phyloP scores from a whole-genome alignment of 2,113 vertebrate species.

The Ptychochromis oligacanthus region DNA sequence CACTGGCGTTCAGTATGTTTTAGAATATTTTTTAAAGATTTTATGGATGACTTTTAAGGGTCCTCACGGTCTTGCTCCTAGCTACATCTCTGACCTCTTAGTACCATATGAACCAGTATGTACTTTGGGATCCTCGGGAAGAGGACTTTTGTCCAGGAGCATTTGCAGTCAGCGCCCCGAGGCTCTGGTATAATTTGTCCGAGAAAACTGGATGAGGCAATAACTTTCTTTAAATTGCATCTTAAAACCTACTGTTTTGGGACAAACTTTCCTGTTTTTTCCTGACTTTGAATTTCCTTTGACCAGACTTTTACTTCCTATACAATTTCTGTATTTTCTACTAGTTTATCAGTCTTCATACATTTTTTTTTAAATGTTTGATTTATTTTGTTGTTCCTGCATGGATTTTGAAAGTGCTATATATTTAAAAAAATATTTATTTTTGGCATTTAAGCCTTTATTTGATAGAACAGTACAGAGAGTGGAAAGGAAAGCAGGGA shows the following conservation, averaged over 20 bases:
- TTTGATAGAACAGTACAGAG: too few relatives aligned
- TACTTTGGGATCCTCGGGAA: not conserved
- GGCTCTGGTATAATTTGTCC: fast-evolving
- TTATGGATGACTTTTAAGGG: not conserved
- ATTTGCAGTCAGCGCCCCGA: not conserved
- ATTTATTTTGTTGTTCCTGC: not conserved
- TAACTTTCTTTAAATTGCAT: not conserved
- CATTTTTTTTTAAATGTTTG: not conserved
- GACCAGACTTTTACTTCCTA: not conserved
- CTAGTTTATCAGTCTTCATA: not conserved
- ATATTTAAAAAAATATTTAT: not conserved
- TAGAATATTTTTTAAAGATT: not conserved
- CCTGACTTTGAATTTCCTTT: not conserved
- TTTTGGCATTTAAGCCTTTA: too few relatives aligned
- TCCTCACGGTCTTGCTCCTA: not conserved
- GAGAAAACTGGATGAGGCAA: not conserved
- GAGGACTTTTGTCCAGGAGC: not conserved
- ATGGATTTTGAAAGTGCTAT: not conserved
- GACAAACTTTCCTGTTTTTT: not conserved
- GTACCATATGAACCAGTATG: not conserved
- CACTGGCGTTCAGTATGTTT: not conserved
- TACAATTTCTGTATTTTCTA: not conserved
- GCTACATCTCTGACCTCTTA: not conserved
- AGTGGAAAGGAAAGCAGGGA: too few relatives aligned
- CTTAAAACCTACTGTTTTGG: too few relatives aligned